phyloP scores from a whole-genome alignment of 2,113 vertebrate genomes.

The Leuciscus idus region DNA sequence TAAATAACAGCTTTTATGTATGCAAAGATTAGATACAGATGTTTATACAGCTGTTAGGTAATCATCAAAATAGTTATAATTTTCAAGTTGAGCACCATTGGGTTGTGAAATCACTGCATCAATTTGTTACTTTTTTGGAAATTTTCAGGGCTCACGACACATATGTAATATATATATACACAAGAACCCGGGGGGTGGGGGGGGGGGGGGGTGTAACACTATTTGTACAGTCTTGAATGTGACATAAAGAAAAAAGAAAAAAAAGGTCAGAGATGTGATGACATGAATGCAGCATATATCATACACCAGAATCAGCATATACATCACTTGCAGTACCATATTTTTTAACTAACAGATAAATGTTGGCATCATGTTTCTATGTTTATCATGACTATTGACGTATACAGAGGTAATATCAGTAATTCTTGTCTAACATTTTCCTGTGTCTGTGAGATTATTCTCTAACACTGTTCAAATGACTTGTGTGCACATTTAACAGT shows the following conservation, averaged over 20 bases:
- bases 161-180: background rate
- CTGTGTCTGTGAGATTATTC: slow-evolving; percentile 49
- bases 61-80: slow-evolving; percentile 9
- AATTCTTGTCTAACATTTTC: slow-evolving; percentile 59
- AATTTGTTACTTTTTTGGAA: slow-evolving; percentile 21
- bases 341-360: slow-evolving; percentile 52
- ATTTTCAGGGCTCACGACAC: background rate
- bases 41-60: slow-evolving; percentile 47
- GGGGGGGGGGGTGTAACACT: background rate
- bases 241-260: background rate
- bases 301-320: slow-evolving; percentile 20
- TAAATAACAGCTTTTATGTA: slow-evolving; percentile 29
- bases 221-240: slow-evolving; percentile 50
- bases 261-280: slow-evolving; percentile 15
- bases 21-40: slow-evolving; percentile 45
- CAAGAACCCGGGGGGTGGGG: background rate
- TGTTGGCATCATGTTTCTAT: slow-evolving; percentile 57
- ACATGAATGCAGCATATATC: slow-evolving; percentile 41
- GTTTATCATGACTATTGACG: slow-evolving; percentile 50
- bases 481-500: slow-evolving; percentile 61
- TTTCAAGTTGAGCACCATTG: slow-evolving; percentile 9
- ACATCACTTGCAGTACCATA: slow-evolving; percentile 48
- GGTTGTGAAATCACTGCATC: slow-evolving; percentile 16
- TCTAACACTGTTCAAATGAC: slow-evolving; percentile 61
- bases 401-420: slow-evolving; percentile 52